Conservation (phyloP, 1,140 invertebrate species). For the Tetranychus urticae region DNA sequence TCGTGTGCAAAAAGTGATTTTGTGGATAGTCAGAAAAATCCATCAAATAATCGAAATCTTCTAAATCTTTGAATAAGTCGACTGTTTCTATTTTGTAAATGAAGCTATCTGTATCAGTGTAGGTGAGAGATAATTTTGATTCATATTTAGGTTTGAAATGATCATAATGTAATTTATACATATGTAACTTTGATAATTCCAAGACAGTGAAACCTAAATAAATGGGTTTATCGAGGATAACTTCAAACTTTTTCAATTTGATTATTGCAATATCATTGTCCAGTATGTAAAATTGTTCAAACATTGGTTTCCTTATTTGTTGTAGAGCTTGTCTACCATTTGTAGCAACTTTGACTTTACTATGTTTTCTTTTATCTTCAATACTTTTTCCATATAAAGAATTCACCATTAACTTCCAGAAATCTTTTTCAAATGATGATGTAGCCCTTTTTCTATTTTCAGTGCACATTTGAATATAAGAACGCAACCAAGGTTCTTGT, state of each 20-base stretch:
- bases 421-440: slow-evolving; percentile 17
- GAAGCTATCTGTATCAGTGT: slow-evolving; percentile 10
- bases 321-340: slow-evolving; percentile 16
- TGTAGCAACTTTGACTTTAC: slow-evolving; percentile 19
- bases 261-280: slow-evolving; percentile 8
- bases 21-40: slow-evolving; percentile 12
- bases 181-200: slow-evolving; percentile 15
- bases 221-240: slow-evolving; percentile 15
- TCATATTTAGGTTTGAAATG: slow-evolving; percentile 14
- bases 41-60: slow-evolving; percentile 7
- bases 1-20: slow-evolving; percentile 6
- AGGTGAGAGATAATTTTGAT: slow-evolving; percentile 8
- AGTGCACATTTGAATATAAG: slow-evolving; percentile 24
- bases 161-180: slow-evolving; percentile 18
- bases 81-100: slow-evolving; percentile 9
- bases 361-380: slow-evolving; percentile 24
- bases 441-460: slow-evolving; percentile 12
- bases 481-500: slow-evolving; percentile 24
- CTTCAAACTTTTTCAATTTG: slow-evolving; percentile 10
- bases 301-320: slow-evolving; percentile 20
- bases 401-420: slow-evolving; percentile 23
- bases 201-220: slow-evolving; percentile 15
- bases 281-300: slow-evolving; percentile 16
- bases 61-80: slow-evolving; percentile 12
- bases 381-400: slow-evolving; percentile 25